Evolutionary conservation across 2,113 vertebrate species (phyloP), one percentile per base, ranked within the genome.

Genomic region (Nerophis ophidion): DNA sequence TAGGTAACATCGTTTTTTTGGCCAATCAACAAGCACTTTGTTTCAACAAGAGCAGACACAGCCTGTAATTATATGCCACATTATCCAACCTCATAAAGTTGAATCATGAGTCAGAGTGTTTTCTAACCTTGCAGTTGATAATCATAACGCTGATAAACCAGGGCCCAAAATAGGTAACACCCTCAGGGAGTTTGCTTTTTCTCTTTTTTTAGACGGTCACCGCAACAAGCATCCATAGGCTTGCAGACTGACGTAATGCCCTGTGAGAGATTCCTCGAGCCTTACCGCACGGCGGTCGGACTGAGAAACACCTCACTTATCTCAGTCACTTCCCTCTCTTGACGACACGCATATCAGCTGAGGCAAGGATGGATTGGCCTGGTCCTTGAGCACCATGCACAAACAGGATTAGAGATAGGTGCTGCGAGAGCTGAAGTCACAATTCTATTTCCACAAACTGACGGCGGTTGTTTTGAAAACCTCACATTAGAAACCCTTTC

Each of bases 321-420:
- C 87, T 84, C 76, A 75, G 75, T 68, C 73, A 84, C 84, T 88
- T 89, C 84, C 86, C 86, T 72, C 77, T 86, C 74, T 70, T 83
- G 80, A 84, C 83, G 74, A 75, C 80, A 87, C 83, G 71, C 74
- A 68, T 83, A 86, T 87, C 83, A 85, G 82, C 78, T 85, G 87
- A 88, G 74, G 79, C 77, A 73, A 84, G 75, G 71, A 66, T 68
- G 61, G 55, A 60, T 71, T 63, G 78, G 70, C 60, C 65, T 66
- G 67, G 68, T 69, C 61, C 65, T 68, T 62, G 38, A 65, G 57
- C 65, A 40, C 58, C 49, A 13, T 40, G 67, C 47, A 59, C 58
- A 35, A 66, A 57, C 60, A 61, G 72, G 86, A 87, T 90, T 82
- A 89, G 51, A 66, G 66, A 67, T 67, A 77, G 78, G 72, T 81